phyloP scores from a whole-genome alignment of 2,113 vertebrate species.

The Diphyllodes magnificus region DNA sequence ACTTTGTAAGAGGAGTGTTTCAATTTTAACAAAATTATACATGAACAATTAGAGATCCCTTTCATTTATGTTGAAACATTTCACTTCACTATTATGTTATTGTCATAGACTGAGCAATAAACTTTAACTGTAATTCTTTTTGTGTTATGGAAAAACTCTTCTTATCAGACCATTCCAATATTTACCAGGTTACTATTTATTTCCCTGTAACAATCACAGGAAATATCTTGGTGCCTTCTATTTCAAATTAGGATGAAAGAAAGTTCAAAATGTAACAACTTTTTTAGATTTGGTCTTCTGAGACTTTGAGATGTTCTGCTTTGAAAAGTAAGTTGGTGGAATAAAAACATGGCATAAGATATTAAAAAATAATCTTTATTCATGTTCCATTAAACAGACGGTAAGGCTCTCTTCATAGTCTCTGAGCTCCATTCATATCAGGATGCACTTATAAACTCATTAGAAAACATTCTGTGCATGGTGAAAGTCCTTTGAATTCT shows the following conservation, averaged over 20 bases:
- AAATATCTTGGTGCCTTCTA: neutral
- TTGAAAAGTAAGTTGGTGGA: neutral
- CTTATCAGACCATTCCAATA: neutral
- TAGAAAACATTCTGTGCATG: neutral
- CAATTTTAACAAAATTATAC: neutral
- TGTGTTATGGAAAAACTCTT: neutral
- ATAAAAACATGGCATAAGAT: neutral
- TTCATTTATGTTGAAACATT: neutral
- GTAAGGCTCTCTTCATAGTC: neutral
- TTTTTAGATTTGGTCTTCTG: neutral
- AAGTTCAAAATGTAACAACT: neutral
- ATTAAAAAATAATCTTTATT: slow-evolving; percentile 2
- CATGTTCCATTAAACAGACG: neutral
- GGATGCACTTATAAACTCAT: neutral
- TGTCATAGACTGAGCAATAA: neutral
- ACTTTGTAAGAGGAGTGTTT: neutral
- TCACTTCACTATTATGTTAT: neutral
- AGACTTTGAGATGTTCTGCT: neutral
- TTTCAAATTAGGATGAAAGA: slow-evolving; percentile 4
- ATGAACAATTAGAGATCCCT: neutral
- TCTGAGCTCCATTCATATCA: neutral
- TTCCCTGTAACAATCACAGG: neutral
- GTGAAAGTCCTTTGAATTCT: neutral
- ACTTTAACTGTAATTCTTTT: neutral
- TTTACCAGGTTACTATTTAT: neutral